phyloP scores from a whole-genome alignment of 2,888 invertebrate species.

The Galerucella nymphaeae region DNA sequence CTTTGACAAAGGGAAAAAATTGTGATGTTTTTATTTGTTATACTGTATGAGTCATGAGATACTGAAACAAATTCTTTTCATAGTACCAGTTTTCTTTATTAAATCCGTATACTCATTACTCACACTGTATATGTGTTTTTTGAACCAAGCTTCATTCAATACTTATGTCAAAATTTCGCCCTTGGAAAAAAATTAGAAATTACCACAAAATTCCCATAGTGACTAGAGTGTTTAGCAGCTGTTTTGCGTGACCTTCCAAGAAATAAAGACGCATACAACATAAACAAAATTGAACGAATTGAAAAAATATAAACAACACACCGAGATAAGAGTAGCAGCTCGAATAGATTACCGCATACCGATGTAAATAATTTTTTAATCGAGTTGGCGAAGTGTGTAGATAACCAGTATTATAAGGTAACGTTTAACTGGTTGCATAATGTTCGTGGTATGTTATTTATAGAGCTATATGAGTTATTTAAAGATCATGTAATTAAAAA shows the following conservation, averaged over 20 bases:
- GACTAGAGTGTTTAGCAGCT: not conserved
- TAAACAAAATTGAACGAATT: not conserved
- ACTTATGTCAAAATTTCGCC: too few species aligned
- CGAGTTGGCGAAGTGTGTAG: not conserved
- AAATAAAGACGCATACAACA: not conserved
- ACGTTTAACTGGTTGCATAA: conserved; percentile 4
- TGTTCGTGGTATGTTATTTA: not conserved
- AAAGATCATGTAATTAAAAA: too few species aligned
- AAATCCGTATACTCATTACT: too few species aligned
- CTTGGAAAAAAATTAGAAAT: too few species aligned
- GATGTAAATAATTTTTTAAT: not conserved
- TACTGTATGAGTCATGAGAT: not conserved
- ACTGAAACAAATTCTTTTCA: too few species aligned
- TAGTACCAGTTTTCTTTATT: too few species aligned
- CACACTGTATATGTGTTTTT: too few species aligned
- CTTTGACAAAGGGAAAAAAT: not conserved
- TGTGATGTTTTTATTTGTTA: conserved; percentile 7
- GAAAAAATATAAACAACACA: not conserved
- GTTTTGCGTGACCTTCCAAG: not conserved
- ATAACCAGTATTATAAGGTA: not conserved
- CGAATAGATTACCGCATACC: not conserved
- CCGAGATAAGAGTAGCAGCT: not conserved
- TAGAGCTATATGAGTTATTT: too few species aligned
- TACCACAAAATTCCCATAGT: not conserved
- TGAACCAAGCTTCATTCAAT: too few species aligned